These are phyloP conservation scores for Bhutanitis thaidina DNA, from an alignment of 2,888 invertebrate genomes.

Conservation along the genomic window DNA sequence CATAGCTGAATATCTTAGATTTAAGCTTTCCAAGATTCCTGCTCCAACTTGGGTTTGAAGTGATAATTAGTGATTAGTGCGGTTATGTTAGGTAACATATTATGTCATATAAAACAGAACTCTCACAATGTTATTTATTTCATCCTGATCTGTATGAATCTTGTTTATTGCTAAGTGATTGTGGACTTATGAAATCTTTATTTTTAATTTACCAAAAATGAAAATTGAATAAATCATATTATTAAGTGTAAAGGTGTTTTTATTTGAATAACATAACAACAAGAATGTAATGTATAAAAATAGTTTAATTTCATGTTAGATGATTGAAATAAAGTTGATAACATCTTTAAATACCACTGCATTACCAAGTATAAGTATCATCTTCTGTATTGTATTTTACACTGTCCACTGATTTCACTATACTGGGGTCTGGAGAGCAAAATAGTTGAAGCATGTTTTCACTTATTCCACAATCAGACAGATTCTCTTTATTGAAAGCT, in stretches of 20 bases:
- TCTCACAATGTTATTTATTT: conserved; percentile 75
- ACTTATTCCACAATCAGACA: conserved; percentile 92
- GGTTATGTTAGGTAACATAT: conserved; percentile 67
- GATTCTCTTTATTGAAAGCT: conserved; percentile 90
- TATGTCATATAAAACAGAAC: conserved; percentile 64
- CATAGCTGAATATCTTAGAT: conserved; percentile 71
- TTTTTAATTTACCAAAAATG: conserved; percentile 78
- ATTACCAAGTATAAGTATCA: conserved; percentile 76
- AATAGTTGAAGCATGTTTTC: conserved; percentile 82
- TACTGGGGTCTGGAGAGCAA: conserved; percentile 79
- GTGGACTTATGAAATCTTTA: conserved; percentile 73
- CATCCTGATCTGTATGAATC: conserved; percentile 77
- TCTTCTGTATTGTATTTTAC: conserved; percentile 82
- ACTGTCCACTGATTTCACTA: conserved; percentile 81
- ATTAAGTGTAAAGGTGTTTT: conserved; percentile 45
- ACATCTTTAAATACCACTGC: conserved; percentile 22
- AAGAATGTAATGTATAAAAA: conserved; percentile 5
- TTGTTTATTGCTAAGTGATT: conserved; percentile 72
- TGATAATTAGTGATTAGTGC: conserved; percentile 75
- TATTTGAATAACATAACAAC: conserved; percentile 1
- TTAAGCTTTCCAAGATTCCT: conserved; percentile 75
- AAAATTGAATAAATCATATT: conserved; percentile 72
- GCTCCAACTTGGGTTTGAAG: conserved; percentile 74
- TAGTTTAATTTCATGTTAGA: conserved; percentile 25
- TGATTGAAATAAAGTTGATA: conserved; percentile 22